Conservation (phyloP, 2,888 invertebrate species). For the Acanthopleura granulata region DNA sequence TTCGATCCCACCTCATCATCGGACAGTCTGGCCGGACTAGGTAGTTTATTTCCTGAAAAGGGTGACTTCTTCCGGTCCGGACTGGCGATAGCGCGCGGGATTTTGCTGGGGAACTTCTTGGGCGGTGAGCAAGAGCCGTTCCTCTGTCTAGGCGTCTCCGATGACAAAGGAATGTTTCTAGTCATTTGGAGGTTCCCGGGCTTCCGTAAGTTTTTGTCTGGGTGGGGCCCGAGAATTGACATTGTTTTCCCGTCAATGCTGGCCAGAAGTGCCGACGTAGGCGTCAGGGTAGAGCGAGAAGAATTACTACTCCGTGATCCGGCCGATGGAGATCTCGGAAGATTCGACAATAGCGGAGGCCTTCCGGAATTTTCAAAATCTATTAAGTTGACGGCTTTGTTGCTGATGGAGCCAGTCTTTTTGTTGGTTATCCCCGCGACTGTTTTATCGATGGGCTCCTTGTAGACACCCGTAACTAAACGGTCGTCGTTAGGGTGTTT, state of each 20-base stretch:
- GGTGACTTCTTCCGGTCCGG: not conserved
- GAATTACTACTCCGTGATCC: constrained; percentile 45
- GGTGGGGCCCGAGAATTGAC: constrained; percentile 48
- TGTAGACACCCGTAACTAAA: constrained; percentile 56
- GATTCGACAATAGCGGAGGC: not conserved
- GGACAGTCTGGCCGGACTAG: constrained; percentile 25
- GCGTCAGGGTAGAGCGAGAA: constrained; percentile 54
- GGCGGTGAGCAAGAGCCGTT: not conserved
- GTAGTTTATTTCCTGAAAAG: not conserved
- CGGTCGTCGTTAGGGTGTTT: constrained; percentile 37
- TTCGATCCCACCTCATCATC: constrained; percentile 58
- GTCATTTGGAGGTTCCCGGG: not conserved
- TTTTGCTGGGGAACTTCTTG: not conserved
- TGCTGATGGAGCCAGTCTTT: not conserved
- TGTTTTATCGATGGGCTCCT: constrained; percentile 46
- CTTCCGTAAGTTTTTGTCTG: constrained; percentile 20
- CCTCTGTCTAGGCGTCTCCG: constrained; percentile 26
- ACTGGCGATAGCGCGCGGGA: not conserved
- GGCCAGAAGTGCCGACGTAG: constrained; percentile 52
- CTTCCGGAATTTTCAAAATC: constrained; percentile 10
- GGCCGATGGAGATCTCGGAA: constrained; percentile 22
- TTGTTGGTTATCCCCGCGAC: constrained; percentile 9
- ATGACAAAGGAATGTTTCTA: constrained; percentile 5
- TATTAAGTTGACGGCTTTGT: constrained; percentile 1
- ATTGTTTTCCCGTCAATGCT: constrained; percentile 61